Evolutionary conservation across 2,113 vertebrate genomes (phyloP).

Genomic region (Boulengeromyrus knoepffleri): DNA sequence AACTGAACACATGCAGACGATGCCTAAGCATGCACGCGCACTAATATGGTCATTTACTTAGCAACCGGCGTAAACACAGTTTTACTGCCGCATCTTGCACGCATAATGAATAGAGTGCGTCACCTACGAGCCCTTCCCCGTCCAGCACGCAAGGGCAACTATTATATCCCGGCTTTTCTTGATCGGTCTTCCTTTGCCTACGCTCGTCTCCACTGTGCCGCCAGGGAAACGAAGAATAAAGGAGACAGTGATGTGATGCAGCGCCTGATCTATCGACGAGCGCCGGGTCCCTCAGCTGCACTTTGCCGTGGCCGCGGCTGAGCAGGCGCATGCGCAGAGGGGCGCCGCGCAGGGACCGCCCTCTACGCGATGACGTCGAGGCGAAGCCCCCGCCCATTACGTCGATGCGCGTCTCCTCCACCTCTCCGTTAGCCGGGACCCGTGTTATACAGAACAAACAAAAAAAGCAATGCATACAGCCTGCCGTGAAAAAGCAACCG

Average conservation of each 20-base stretch:
- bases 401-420: not conserved
- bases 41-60: not conserved
- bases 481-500: not conserved
- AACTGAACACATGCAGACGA: not conserved
- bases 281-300: conserved; percentile 10
- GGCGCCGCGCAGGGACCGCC: not conserved
- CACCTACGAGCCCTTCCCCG: not conserved
- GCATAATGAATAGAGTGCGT: conserved; percentile 9
- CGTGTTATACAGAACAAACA: not conserved
- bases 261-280: not conserved
- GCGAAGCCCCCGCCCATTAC: not conserved
- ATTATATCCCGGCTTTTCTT: not conserved
- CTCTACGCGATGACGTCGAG: not conserved
- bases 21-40: not conserved
- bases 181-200: not conserved
- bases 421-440: not conserved
- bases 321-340: not conserved
- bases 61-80: conserved; percentile 7
- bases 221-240: not conserved
- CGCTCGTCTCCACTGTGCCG: not conserved
- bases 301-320: not conserved
- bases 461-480: not conserved
- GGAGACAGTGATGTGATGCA: not conserved
- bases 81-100: not conserved
- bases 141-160: not conserved